phyloP scores from a whole-genome alignment of 1,140 invertebrate genomes.

The Bursaphelenchus mucronatus region DNA sequence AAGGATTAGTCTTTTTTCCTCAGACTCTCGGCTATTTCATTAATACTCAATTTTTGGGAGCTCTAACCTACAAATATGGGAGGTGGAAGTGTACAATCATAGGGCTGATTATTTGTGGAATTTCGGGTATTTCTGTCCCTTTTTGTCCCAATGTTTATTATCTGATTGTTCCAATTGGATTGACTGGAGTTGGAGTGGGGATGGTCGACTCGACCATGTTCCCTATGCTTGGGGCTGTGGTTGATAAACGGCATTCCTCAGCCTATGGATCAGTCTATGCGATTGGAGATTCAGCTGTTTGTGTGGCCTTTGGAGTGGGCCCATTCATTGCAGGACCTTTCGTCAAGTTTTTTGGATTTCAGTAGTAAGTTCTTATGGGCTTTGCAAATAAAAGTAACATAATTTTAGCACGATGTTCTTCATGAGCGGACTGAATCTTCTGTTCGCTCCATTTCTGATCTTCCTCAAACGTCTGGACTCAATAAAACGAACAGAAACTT shows the following conservation, averaged over 20 bases:
- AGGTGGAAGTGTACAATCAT: conserved; percentile 88
- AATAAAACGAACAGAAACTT: too few relatives aligned
- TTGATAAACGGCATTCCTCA: conserved; percentile 87
- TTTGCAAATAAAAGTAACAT: too few relatives aligned
- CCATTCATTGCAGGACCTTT: conserved; percentile 59
- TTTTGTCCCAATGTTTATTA: conserved; percentile 80
- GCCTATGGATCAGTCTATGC: conserved; percentile 93
- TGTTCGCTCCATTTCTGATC: conserved; percentile 85
- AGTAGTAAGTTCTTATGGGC: too few relatives aligned
- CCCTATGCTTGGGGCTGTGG: conserved; percentile 90
- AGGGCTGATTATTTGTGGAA: conserved; percentile 85
- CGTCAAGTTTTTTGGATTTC: conserved; percentile 51
- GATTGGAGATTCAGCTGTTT: conserved; percentile 97
- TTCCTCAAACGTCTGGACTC: conserved; percentile 70
- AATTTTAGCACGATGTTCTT: conserved; percentile 78
- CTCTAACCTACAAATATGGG: conserved; percentile 91
- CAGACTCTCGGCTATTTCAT: conserved; percentile 93
- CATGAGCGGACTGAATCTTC: conserved; percentile 85
- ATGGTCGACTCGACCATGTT: conserved; percentile 79
- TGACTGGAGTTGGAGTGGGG: conserved; percentile 96
- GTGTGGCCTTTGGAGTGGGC: conserved; percentile 84
- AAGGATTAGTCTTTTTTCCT: conserved; percentile 79
- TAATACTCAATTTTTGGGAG: conserved; percentile 96
- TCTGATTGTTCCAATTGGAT: conserved; percentile 87
- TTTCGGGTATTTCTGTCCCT: conserved; percentile 75